These are phyloP conservation scores for Hydra vulgaris DNA, from an alignment of 30 jellyfish, hydroid and myxozoan species.

Conservation along the genomic window DNA sequence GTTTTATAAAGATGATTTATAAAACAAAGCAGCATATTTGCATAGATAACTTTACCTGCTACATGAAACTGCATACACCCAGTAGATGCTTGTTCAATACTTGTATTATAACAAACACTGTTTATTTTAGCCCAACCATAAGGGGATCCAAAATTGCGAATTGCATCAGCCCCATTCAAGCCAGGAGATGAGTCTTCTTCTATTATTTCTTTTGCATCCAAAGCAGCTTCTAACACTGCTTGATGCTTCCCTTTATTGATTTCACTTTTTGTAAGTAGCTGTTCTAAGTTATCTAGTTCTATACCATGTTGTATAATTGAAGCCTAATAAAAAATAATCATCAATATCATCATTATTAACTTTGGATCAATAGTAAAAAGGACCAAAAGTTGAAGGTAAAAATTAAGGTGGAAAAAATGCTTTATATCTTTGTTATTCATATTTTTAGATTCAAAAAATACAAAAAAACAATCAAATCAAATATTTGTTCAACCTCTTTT, in stretches of 20 bases:
- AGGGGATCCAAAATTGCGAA: slow-evolving; percentile 65
- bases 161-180: slow-evolving; percentile 85
- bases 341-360: too few species aligned
- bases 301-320: slow-evolving; percentile 68
- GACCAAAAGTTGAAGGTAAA: too few species aligned
- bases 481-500: slow-evolving; percentile 66
- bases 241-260: slow-evolving; percentile 93
- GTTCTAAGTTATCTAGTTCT: slow-evolving; percentile 66
- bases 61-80: slow-evolving; percentile 93
- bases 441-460: too few species aligned
- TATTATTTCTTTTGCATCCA: slow-evolving; percentile 84
- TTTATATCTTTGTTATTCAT: too few species aligned
- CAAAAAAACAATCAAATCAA: too few species aligned
- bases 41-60: slow-evolving; percentile 44
- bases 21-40: background rate
- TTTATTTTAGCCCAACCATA: slow-evolving; percentile 70
- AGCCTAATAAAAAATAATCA: slow-evolving; percentile 34
- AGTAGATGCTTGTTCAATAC: slow-evolving; percentile 83
- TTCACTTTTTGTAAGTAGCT: slow-evolving; percentile 62
- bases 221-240: slow-evolving; percentile 98
- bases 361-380: too few species aligned
- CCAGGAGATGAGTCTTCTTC: slow-evolving; percentile 98
- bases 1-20: background rate
- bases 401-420: too few species aligned
- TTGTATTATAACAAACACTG: slow-evolving; percentile 83